Evolutionary conservation across 2,888 invertebrate species (phyloP).

Genomic region (Girardia tigrina): DNA sequence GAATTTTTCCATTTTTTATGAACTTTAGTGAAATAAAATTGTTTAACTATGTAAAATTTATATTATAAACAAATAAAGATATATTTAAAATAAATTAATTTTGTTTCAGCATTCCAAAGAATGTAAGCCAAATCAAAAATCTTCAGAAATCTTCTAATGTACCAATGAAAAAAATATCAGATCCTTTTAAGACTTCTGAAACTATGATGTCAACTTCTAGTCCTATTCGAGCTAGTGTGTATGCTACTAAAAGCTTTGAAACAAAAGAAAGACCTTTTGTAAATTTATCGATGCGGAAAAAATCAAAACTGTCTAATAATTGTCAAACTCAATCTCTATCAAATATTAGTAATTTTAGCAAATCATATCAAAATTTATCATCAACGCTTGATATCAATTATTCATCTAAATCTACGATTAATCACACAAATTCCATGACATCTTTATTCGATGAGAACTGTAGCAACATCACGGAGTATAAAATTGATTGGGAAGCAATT

Average conservation of each 20-base stretch:
- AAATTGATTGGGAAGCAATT: constrained; percentile 6
- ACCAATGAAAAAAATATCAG: background rate
- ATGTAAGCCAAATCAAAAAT: background rate
- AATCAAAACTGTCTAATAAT: background rate
- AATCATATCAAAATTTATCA: constrained; percentile 5
- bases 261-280: background rate
- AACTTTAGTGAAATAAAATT: no score
- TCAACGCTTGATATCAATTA: background rate
- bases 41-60: no score
- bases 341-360: background rate
- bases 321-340: no score
- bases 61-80: no score
- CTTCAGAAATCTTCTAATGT: background rate
- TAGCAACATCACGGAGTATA: background rate
- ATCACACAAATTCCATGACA: background rate
- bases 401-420: background rate
- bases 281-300: background rate
- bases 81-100: no score
- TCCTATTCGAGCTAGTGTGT: background rate
- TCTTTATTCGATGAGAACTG: background rate
- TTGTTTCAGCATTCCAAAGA: constrained; percentile 13
- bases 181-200: background rate
- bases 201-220: background rate
- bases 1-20: no score
- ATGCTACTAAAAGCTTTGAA: background rate